A percentile compares a stretch with the other conserved stretches of the same genome.
Conservation (phyloP, 1,140 invertebrate genomes). For the Pachypsylla venusta region DNA sequence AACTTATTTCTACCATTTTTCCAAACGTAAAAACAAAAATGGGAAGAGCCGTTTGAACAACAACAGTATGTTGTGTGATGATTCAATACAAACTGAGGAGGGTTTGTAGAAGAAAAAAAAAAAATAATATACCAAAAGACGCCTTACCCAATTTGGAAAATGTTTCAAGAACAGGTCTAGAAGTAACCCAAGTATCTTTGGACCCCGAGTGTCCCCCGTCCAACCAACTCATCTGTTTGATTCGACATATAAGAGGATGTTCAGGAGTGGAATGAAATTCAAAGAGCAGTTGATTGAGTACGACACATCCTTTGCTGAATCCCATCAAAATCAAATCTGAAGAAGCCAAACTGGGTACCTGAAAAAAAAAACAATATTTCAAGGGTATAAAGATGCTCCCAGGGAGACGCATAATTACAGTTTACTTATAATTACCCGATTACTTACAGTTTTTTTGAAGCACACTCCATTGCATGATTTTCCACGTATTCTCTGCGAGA, state of each 20-base stretch:
- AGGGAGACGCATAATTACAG: too few relatives aligned
- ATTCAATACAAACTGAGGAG: background rate
- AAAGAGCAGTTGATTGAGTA: constrained; percentile 75
- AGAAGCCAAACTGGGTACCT: constrained; percentile 15
- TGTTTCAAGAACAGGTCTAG: constrained; percentile 48
- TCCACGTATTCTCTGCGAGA: too few relatives aligned
- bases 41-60: background rate
- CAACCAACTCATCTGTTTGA: constrained; percentile 66
- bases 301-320: constrained; percentile 84
- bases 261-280: constrained; percentile 60
- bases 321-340: constrained; percentile 48
- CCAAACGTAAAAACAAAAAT: background rate
- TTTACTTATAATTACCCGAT: too few relatives aligned
- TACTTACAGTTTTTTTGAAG: too few relatives aligned
- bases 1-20: too few relatives aligned
- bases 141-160: constrained; percentile 44
- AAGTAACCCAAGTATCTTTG: constrained; percentile 71
- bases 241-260: constrained; percentile 42
- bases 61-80: background rate
- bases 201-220: constrained; percentile 72
- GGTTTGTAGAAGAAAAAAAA: background rate
- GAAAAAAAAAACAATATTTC: background rate
- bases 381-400: too few relatives aligned
- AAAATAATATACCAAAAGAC: constrained; percentile 26
- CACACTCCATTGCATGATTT: too few relatives aligned